phyloP scores from a whole-genome alignment of 2,797 vertebrate species.

The Siniperca scherzeri region DNA sequence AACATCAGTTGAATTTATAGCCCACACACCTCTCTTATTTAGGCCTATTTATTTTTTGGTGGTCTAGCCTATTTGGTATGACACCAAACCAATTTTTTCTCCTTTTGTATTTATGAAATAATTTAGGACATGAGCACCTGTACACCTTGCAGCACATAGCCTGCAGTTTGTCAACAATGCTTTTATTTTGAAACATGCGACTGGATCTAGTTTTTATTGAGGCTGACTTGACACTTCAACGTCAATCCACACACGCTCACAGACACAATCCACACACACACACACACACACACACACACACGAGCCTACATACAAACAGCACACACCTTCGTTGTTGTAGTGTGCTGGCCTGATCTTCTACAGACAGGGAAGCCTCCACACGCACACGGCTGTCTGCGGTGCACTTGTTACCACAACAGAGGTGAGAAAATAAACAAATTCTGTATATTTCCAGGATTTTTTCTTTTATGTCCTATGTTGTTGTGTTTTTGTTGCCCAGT shows the following conservation, averaged over 20 bases:
- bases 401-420: slow-evolving; percentile 69
- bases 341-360: slow-evolving; percentile 30
- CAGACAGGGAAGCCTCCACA: slow-evolving; percentile 45
- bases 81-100: neutral
- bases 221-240: slow-evolving; percentile 48
- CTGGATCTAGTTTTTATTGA: neutral
- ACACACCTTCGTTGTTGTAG: slow-evolving; percentile 61
- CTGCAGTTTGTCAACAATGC: neutral
- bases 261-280: slow-evolving; percentile 25
- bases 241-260: slow-evolving; percentile 34
- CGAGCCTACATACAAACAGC: slow-evolving; percentile 23
- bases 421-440: slow-evolving; percentile 64
- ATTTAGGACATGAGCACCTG: neutral
- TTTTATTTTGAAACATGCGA: slow-evolving; percentile 65
- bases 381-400: slow-evolving; percentile 30
- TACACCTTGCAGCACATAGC: neutral
- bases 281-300: neutral
- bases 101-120: neutral
- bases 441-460: neutral
- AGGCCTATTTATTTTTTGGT: no score
- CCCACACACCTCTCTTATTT: neutral
- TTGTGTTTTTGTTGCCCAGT: neutral
- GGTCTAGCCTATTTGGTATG: neutral
- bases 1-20: neutral
- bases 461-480: neutral